These are phyloP conservation scores for Aricia artaxerxes DNA, from an alignment of 2,888 invertebrate genomes.

Conservation along the genomic window DNA sequence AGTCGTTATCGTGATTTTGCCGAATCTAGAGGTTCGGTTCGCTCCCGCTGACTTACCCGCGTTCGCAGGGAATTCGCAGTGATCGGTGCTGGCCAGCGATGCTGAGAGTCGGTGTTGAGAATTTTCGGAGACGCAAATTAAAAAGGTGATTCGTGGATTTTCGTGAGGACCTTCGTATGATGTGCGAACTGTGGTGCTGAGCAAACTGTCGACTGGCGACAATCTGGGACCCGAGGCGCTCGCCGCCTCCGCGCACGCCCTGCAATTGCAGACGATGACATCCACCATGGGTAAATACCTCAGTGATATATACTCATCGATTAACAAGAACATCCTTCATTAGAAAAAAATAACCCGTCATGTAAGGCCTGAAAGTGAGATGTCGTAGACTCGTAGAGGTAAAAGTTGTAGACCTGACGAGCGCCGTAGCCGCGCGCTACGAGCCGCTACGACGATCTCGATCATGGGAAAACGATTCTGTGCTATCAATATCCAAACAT, in stretches of 20 bases:
- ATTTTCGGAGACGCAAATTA: conserved; percentile 70
- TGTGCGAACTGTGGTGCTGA: conserved; percentile 63
- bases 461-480: not conserved
- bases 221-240: conserved; percentile 73
- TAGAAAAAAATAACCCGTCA: not conserved
- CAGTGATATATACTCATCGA: conserved; percentile 1
- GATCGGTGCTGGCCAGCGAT: conserved; percentile 65
- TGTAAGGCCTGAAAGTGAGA: not conserved
- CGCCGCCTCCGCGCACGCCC: conserved; percentile 68
- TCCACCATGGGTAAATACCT: conserved; percentile 75
- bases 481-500: not conserved
- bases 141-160: conserved; percentile 70
- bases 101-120: conserved; percentile 67
- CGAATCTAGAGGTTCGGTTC: conserved; percentile 76
- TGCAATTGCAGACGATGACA: conserved; percentile 76
- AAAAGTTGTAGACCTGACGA: not conserved
- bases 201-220: conserved; percentile 72
- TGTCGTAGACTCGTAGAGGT: conserved; percentile 7
- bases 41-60: conserved; percentile 49
- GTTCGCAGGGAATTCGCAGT: conserved; percentile 66
- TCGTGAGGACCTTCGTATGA: conserved; percentile 64
- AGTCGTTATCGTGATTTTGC: conserved; percentile 81
- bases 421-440: conserved; percentile 4
- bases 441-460: not conserved
- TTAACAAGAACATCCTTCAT: conserved; percentile 4